A percentile compares a stretch with the other conserved stretches of the same genome.
phyloP scores from a whole-genome alignment of 2,888 invertebrate species.

The Micoletzkya japonica region DNA sequence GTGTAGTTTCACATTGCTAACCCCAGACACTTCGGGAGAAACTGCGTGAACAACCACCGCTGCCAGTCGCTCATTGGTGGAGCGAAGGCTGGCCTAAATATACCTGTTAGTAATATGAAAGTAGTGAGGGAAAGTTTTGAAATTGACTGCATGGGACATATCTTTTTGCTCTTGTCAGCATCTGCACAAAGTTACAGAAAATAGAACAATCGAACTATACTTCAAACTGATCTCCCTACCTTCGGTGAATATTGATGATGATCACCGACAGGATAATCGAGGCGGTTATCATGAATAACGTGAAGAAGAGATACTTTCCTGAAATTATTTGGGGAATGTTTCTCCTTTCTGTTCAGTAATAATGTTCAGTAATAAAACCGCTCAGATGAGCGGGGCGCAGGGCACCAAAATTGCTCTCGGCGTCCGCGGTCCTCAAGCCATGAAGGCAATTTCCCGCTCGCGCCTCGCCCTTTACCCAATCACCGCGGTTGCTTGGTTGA shows the following conservation, averaged over 20 bases:
- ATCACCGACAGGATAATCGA: constrained; percentile 90
- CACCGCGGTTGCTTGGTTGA: not conserved
- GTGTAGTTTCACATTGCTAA: not conserved
- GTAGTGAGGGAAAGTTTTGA: no score
- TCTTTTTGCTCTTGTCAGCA: no score
- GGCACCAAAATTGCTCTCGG: no score
- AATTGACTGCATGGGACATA: no score
- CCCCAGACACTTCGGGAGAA: constrained; percentile 35
- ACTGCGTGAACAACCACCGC: constrained; percentile 44
- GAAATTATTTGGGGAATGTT: constrained; percentile 24
- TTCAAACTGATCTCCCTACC: constrained; percentile 73
- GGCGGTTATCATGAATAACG: constrained; percentile 93
- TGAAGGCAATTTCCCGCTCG: not conserved
- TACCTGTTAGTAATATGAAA: no score
- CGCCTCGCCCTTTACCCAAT: not conserved
- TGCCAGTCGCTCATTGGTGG: constrained; percentile 48
- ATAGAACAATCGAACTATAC: no score
- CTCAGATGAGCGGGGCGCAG: no score
- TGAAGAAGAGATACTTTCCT: constrained; percentile 88
- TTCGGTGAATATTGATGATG: constrained; percentile 91
- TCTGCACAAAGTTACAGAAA: no score
- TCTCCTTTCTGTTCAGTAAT: no score
- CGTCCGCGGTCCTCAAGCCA: not conserved
- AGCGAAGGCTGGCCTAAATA: constrained; percentile 45
- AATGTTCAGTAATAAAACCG: no score